Percentiles rank a stretch among this genome's conserved stretches.
These are phyloP conservation scores for Polypedilum pembai DNA, from an alignment of 1,140 invertebrate species.

Conservation along the genomic window DNA sequence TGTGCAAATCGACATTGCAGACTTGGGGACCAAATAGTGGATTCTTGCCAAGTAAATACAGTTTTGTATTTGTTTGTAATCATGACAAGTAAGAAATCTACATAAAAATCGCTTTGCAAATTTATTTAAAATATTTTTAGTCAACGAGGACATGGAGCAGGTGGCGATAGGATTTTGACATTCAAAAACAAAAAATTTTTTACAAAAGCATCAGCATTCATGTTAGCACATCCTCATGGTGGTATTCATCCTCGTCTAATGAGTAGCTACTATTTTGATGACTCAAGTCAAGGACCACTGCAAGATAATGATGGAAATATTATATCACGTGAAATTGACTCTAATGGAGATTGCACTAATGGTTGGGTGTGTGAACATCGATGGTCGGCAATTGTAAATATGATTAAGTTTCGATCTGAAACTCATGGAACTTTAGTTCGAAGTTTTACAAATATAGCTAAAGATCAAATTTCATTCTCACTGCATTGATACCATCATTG, in stretches of 20 bases:
- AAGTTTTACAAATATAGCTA: conserved; percentile 67
- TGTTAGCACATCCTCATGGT: conserved; percentile 77
- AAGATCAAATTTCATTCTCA: conserved; percentile 68
- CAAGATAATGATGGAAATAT: conserved; percentile 57
- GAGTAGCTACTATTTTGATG: conserved; percentile 62
- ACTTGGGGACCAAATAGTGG: conserved; percentile 53
- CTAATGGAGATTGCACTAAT: conserved; percentile 64
- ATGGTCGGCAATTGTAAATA: conserved; percentile 73
- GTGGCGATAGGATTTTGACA: conserved; percentile 49
- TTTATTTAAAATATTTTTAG: background rate
- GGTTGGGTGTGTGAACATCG: conserved; percentile 84
- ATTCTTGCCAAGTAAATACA: conserved; percentile 47
- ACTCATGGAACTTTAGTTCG: conserved; percentile 49
- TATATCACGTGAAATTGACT: conserved; percentile 54
- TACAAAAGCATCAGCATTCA: conserved; percentile 69
- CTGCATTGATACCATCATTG: conserved; percentile 38
- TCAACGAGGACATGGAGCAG: conserved; percentile 50
- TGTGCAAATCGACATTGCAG: conserved; percentile 47
- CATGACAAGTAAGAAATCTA: conserved; percentile 47
- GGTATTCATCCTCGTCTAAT: conserved; percentile 60
- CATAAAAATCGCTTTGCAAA: conserved; percentile 37
- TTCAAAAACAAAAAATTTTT: conserved; percentile 53
- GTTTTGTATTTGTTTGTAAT: conserved; percentile 58
- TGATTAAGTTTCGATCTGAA: conserved; percentile 67
- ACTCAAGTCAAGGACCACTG: conserved; percentile 54